These are phyloP conservation scores for Podilymbus podiceps DNA, from an alignment of 2,113 vertebrate species.

Conservation along the genomic window DNA sequence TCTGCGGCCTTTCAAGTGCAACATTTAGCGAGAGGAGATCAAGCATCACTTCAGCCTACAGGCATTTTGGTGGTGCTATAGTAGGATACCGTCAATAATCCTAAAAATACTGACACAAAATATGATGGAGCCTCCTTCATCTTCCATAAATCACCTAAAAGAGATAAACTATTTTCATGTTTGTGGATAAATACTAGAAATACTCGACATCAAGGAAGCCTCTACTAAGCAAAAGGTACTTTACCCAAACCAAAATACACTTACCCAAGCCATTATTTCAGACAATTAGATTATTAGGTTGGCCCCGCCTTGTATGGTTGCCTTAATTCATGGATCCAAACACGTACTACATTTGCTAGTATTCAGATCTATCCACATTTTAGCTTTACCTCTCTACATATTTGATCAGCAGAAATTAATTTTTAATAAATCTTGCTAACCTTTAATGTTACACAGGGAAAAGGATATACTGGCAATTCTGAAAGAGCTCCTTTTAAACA, in stretches of 20 bases:
- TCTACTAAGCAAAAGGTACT: background rate
- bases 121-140: background rate
- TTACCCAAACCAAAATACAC: background rate
- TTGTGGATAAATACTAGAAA: background rate
- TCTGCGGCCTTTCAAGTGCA: background rate
- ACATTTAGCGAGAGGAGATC: background rate
- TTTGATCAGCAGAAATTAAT: background rate
- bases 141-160: background rate
- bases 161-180: background rate
- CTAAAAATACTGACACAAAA: background rate
- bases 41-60: background rate
- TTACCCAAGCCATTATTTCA: background rate
- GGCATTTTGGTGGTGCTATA: background rate
- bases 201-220: background rate
- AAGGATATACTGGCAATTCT: background rate
- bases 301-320: background rate
- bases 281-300: background rate
- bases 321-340: background rate
- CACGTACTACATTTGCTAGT: background rate
- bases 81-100: background rate
- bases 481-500: background rate
- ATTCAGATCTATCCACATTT: background rate
- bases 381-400: background rate
- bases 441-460: background rate
- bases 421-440: background rate